Evolutionary conservation across 53 echinoderm and acorn worm genomes (phyloP).

Genomic region (Echinometra lucunter): DNA sequence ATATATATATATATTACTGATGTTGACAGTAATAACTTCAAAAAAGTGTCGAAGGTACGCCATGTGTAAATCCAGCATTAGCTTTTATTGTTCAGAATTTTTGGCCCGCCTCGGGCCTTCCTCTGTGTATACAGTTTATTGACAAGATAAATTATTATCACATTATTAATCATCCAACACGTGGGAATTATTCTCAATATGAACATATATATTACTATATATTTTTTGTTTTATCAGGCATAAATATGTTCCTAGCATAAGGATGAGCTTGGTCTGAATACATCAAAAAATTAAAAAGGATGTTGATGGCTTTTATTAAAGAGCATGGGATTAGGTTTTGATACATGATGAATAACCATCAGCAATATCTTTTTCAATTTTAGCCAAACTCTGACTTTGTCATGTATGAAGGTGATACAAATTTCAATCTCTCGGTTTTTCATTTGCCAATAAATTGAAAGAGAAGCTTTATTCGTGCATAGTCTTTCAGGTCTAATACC

Average conservation of each 20-base stretch:
- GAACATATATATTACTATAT: not conserved
- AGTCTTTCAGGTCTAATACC: not conserved
- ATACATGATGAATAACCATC: not conserved
- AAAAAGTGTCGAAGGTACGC: no score
- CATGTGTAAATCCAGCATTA: no score
- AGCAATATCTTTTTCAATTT: not conserved
- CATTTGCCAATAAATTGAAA: not conserved
- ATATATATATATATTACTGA: no score
- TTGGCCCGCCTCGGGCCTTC: no score
- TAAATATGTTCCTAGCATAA: not conserved
- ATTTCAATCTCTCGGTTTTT: not conserved
- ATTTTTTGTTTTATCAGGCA: not conserved
- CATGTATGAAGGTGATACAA: not conserved
- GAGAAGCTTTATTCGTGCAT: not conserved
- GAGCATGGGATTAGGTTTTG: not conserved
- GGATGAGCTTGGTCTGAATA: not conserved
- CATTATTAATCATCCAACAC: no score
- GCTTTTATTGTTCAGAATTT: no score
- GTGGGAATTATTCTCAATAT: no score
- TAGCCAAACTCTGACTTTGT: not conserved
- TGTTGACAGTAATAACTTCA: no score
- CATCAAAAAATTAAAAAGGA: not conserved
- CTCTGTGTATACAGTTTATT: no score
- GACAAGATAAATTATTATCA: no score
- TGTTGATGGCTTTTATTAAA: not conserved